These are phyloP conservation scores for Stichodactyla mertensii DNA, from an alignment of 64 coral and sea anemone genomes.

Conservation along the genomic window DNA sequence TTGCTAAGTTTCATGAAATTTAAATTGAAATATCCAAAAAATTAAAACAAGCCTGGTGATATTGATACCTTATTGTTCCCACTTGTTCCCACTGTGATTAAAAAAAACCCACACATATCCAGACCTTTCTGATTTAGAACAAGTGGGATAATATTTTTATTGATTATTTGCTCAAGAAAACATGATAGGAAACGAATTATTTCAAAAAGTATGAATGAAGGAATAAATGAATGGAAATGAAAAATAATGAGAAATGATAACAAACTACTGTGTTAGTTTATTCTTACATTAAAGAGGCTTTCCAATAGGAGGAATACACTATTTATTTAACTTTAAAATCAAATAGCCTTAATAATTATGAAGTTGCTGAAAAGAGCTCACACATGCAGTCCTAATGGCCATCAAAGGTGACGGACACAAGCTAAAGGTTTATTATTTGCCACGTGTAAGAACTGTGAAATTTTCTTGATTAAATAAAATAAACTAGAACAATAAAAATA, in stretches of 20 bases:
- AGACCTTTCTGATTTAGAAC: no score
- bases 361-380: neutral
- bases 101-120: no score
- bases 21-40: no score
- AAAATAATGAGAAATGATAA: neutral
- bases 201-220: neutral
- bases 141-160: no score
- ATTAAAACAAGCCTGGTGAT: no score
- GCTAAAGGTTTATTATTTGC: neutral
- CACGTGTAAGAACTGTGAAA: neutral
- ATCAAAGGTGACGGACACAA: neutral
- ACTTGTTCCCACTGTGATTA: no score
- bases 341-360: no score
- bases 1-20: no score
- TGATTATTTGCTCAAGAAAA: neutral
- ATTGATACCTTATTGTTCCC: no score
- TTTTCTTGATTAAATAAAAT: neutral
- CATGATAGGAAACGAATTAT: neutral
- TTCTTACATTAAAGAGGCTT: neutral
- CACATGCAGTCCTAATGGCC: neutral
- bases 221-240: neutral
- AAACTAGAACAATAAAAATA: neutral
- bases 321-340: neutral
- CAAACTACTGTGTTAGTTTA: neutral
- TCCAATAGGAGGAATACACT: neutral